phyloP scores from a whole-genome alignment of 2,797 vertebrate genomes.

The Yasuhikotakia modesta region DNA sequence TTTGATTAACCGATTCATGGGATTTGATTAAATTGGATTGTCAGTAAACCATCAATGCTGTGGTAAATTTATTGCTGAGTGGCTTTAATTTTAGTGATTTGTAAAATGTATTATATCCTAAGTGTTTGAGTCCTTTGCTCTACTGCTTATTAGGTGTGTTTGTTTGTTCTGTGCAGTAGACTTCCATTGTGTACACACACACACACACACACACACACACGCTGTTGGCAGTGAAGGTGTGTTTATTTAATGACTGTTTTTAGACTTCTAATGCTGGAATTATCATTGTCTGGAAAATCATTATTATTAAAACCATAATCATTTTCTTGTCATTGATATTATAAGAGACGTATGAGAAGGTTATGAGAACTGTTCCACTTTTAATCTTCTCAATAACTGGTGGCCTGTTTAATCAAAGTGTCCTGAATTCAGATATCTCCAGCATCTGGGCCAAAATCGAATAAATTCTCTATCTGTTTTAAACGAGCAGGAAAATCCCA shows the following conservation, averaged over 20 bases:
- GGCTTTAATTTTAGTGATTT: slow-evolving; percentile 13
- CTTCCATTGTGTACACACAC: no score
- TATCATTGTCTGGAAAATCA: not conserved
- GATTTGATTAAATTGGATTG: not conserved
- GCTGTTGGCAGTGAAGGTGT: not conserved
- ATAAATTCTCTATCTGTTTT: no score
- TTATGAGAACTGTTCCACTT: slow-evolving; percentile 5
- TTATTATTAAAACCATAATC: no score
- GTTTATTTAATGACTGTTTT: not conserved
- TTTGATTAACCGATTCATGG: not conserved
- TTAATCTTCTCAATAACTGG: not conserved
- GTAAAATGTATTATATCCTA: not conserved
- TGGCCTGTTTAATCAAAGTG: not conserved
- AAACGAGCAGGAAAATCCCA: not conserved
- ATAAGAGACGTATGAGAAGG: not conserved
- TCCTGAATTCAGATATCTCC: not conserved
- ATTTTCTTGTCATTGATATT: not conserved
- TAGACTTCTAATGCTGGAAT: not conserved
- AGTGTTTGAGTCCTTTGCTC: slow-evolving; percentile 2
- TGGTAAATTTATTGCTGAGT: slow-evolving; percentile 18
- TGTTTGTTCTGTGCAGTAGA: not conserved
- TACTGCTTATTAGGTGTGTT: slow-evolving; percentile 18
- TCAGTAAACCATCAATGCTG: slow-evolving; percentile 16
- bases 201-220: no score
- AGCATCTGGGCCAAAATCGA: slow-evolving; percentile 12